These are phyloP conservation scores for Alethe castanea DNA, from an alignment of 2,113 vertebrate genomes.

Conservation along the genomic window DNA sequence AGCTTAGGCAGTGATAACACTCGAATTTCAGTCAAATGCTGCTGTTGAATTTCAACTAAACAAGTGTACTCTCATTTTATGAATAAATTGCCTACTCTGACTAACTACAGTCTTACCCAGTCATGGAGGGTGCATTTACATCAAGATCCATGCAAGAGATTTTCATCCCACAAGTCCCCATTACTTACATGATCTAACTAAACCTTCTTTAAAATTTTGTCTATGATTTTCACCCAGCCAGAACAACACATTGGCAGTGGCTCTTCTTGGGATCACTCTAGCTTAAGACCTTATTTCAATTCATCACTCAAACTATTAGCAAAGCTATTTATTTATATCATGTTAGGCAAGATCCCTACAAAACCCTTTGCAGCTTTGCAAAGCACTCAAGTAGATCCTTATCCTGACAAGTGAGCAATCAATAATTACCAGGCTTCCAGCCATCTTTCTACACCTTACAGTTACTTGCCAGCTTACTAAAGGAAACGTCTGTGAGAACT, in stretches of 20 bases:
- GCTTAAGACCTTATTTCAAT: not conserved
- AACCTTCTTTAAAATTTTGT: not conserved
- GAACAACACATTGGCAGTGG: not conserved
- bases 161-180: not conserved
- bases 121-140: fast-evolving
- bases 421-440: not conserved
- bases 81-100: not conserved
- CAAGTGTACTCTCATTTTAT: not conserved
- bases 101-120: not conserved
- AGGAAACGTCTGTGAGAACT: not conserved
- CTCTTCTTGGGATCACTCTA: not conserved
- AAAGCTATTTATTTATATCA: not conserved
- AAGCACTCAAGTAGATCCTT: not conserved
- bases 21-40: not conserved
- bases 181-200: not conserved
- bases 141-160: not conserved
- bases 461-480: not conserved
- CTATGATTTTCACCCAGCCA: not conserved
- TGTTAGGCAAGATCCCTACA: not conserved
- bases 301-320: not conserved
- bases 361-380: not conserved
- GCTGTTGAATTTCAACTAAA: not conserved
- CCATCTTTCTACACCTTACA: not conserved
- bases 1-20: not conserved
- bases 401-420: not conserved